Evolutionary conservation across 2,113 vertebrate species (phyloP).

Genomic region (Ia io): DNA sequence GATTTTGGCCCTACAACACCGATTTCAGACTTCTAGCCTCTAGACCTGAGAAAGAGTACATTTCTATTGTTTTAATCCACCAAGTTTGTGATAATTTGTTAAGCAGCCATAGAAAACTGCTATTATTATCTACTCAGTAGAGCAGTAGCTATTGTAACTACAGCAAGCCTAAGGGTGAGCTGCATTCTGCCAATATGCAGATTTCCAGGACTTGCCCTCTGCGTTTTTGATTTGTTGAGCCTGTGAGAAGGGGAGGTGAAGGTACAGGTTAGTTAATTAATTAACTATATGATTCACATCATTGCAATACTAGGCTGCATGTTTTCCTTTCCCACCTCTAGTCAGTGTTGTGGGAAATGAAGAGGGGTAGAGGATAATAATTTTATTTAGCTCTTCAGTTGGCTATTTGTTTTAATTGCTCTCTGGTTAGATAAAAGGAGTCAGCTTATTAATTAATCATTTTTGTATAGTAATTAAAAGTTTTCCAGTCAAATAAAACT

Average conservation of each 20-base stretch:
- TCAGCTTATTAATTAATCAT: not conserved
- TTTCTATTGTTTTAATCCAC: not conserved
- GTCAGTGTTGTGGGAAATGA: not conserved
- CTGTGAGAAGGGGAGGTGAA: not conserved
- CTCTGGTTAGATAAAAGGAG: not conserved
- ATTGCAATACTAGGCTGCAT: not conserved
- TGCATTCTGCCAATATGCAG: not conserved
- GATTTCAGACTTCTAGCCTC: not conserved
- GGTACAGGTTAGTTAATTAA: not conserved
- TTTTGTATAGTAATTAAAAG: not conserved
- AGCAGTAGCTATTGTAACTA: not conserved
- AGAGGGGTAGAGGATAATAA: not conserved
- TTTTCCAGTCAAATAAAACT: not conserved
- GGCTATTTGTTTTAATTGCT: not conserved
- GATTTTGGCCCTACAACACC: not conserved
- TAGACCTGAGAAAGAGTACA: not conserved
- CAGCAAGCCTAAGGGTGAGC: not conserved
- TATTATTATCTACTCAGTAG: not conserved
- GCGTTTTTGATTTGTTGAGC: not conserved
- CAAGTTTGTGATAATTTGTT: not conserved
- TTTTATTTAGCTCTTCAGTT: not conserved
- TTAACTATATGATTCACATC: not conserved
- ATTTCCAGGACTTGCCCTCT: not conserved
- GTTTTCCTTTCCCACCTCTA: not conserved
- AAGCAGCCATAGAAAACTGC: not conserved